Conservation (phyloP, 2,113 vertebrate genomes). For the Tiliqua scincoides region DNA sequence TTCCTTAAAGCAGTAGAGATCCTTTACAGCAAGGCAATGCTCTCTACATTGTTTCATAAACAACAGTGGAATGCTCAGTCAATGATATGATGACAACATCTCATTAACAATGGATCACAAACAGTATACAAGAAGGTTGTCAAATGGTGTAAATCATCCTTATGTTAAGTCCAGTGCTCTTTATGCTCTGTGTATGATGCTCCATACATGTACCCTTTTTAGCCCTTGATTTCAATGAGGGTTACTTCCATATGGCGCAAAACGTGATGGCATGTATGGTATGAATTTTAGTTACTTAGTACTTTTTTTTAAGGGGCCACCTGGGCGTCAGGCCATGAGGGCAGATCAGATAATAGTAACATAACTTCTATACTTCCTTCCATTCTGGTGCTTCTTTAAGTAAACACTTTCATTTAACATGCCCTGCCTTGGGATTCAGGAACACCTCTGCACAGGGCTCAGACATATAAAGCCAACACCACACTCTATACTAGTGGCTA, state of each 20-base stretch:
- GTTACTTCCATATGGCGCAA: not conserved
- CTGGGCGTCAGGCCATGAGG: not conserved
- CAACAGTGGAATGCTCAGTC: constrained; percentile 67
- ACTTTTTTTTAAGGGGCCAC: not conserved
- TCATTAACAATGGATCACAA: constrained; percentile 20
- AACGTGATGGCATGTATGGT: no score
- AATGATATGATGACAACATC: constrained; percentile 28
- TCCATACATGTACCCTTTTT: not conserved
- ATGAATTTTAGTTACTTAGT: not conserved
- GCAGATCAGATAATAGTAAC: not conserved
- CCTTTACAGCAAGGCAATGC: constrained; percentile 93
- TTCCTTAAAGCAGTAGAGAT: constrained; percentile 94
- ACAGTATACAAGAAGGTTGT: constrained; percentile 14
- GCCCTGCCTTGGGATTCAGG: not conserved
- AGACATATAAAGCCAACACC: not conserved
- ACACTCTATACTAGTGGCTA: no score
- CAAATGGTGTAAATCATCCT: not conserved
- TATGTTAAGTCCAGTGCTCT: not conserved
- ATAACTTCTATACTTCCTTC: not conserved
- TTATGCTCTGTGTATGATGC: not conserved
- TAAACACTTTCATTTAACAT: not conserved
- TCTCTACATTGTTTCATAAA: constrained; percentile 82
- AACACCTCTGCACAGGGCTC: not conserved
- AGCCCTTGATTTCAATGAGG: not conserved
- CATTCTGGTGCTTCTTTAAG: not conserved